phyloP scores from a whole-genome alignment of 2,888 invertebrate species.

The Coelinius sp. region DNA sequence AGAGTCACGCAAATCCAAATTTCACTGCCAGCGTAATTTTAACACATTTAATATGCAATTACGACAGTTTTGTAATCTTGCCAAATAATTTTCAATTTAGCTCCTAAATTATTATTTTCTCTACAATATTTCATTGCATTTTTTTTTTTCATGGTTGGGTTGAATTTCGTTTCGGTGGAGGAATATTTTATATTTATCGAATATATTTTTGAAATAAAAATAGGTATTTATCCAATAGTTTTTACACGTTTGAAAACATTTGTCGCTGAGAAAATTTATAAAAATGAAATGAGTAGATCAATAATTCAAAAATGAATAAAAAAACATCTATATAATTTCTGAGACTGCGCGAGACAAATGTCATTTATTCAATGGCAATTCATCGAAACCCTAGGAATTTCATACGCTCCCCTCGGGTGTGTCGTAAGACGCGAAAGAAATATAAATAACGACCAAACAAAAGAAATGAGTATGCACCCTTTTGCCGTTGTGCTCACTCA shows the following conservation, averaged over 20 bases:
- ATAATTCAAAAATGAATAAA: no score
- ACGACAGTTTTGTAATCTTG: neutral
- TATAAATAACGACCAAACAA: neutral
- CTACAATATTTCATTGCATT: no score
- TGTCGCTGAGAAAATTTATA: no score
- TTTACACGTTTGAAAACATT: no score
- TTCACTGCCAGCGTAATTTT: constrained; percentile 21
- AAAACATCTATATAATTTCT: no score
- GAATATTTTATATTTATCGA: no score
- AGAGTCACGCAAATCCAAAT: constrained; percentile 17
- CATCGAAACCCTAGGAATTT: neutral
- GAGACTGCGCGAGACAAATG: no score
- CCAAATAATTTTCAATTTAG: neutral
- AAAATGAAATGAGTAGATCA: no score
- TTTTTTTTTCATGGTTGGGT: neutral
- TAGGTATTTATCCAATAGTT: no score
- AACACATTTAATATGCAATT: neutral
- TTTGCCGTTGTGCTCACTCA: neutral
- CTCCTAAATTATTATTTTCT: neutral
- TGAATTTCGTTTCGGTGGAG: neutral
- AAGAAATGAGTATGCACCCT: neutral
- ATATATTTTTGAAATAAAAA: no score
- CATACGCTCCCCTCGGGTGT: neutral
- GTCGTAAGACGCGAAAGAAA: neutral
- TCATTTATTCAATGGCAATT: neutral